A percentile compares a stretch with the other conserved stretches of the same genome.
phyloP scores from a whole-genome alignment of 2,113 vertebrate genomes.

The Anhinga anhinga region DNA sequence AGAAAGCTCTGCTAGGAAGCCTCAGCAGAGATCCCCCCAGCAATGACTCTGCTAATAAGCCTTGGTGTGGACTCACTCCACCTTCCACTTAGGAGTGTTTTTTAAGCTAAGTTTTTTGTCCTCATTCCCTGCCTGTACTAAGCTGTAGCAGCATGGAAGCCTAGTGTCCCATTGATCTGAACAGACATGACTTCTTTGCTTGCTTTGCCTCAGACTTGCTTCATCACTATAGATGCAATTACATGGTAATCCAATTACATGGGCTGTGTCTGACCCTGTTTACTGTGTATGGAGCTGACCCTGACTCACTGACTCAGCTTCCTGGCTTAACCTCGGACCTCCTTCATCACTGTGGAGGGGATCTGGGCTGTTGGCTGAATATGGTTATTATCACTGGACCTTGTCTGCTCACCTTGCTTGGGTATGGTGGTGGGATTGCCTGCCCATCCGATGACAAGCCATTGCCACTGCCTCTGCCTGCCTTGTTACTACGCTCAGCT shows the following conservation, averaged over 20 bases:
- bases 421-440: neutral
- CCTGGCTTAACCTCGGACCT: neutral
- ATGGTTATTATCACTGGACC: neutral
- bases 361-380: neutral
- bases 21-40: neutral
- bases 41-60: neutral
- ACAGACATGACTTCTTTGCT: neutral
- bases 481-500: rapidly evolving
- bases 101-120: neutral
- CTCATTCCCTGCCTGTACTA: neutral
- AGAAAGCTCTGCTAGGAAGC: neutral
- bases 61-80: neutral
- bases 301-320: neutral
- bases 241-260: neutral
- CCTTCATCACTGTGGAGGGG: neutral
- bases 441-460: neutral
- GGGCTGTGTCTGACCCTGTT: neutral
- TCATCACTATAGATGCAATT: neutral
- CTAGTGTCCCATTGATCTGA: neutral
- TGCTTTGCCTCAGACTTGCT: neutral
- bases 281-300: neutral
- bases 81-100: neutral
- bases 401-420: neutral
- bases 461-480: neutral
- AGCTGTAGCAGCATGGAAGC: neutral